Evolutionary conservation across 2,797 vertebrate species (phyloP), one percentile per base, ranked within the genome.

Genomic region (Eleutherodactylus coqui): DNA sequence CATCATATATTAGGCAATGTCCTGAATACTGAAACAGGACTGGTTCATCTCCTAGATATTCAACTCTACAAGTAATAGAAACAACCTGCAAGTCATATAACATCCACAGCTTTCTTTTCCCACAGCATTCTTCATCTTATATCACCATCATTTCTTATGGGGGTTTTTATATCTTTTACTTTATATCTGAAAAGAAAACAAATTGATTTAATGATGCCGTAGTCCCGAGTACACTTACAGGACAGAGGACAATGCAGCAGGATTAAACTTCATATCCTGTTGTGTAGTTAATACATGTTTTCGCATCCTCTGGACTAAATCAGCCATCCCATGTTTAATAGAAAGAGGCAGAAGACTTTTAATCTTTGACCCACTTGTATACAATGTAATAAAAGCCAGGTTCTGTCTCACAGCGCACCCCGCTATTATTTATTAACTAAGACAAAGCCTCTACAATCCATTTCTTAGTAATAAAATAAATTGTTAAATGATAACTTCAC

Each of bases 201-300:
- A 69, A 49, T 70, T 47, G 17, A 82, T 82, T 49, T 69, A 47
- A 69, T 47, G 27, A 51, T 75, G 17, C 38, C 49, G 36, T 58
- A 75, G n/a, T 45, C 47, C 49, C 92, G 91, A 90, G 92, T 94
- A 94, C 94, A 95, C 94, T 94, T 93, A 91, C 92, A 93, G 94
- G 94, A 91, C 92, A 91, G 91, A 93, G 92, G 91, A 93, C 93
- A 92, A 93, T 94, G 93, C 90, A 88, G 89, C 84, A 91, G 91
- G 94, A 92, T 93, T 93, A 92, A 92, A 90, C 92, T 94, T 94
- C 93, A 94, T 95, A 95, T 95, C 94, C 94, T 95, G 94, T 94
- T 94, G 93, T 92, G 90, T 91, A 62, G 93, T 91, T 94, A 92
- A 95, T 93, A 92, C 93, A 93, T 94, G 94, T 94, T 92, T 91